Conservation (phyloP, 2,113 vertebrate genomes). For the Peromyscus californicus region DNA sequence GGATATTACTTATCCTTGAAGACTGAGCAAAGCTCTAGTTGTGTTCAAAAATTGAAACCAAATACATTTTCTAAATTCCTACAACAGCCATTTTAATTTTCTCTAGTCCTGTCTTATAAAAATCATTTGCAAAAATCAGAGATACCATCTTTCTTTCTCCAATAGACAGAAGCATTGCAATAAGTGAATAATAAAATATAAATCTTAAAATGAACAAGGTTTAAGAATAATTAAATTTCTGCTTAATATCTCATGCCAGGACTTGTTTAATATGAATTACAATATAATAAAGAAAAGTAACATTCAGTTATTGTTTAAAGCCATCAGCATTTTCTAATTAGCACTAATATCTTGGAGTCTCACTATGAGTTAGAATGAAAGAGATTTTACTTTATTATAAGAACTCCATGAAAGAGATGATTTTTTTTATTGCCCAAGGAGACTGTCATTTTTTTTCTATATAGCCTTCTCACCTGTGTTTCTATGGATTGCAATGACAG, state of each 20-base stretch:
- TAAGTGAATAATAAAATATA: constrained; percentile 25
- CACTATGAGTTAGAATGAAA: not conserved
- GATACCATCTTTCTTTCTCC: not conserved
- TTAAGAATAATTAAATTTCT: constrained; percentile 40
- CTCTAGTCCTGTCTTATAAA: not conserved
- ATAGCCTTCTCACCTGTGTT: not conserved
- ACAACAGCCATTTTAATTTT: not conserved
- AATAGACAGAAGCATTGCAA: not conserved
- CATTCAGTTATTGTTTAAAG: not conserved
- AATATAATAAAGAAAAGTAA: not conserved
- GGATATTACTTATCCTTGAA: not conserved
- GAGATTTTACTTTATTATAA: not conserved
- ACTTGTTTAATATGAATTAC: not conserved
- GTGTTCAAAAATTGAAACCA: constrained; percentile 15
- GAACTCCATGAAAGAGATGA: not conserved
- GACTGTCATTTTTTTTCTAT: not conserved
- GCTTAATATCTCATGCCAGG: not conserved
- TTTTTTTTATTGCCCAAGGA: not conserved
- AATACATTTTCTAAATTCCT: constrained; percentile 28
- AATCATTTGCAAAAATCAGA: not conserved
- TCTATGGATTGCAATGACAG: not conserved
- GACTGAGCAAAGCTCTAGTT: constrained; percentile 23
- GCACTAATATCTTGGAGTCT: not conserved
- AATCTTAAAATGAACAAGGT: not conserved
- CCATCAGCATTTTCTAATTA: not conserved